Percentiles rank a stretch among this genome's conserved stretches.
These are phyloP conservation scores for Numida meleagris DNA, from an alignment of 2,113 vertebrate genomes.

Conservation along the genomic window DNA sequence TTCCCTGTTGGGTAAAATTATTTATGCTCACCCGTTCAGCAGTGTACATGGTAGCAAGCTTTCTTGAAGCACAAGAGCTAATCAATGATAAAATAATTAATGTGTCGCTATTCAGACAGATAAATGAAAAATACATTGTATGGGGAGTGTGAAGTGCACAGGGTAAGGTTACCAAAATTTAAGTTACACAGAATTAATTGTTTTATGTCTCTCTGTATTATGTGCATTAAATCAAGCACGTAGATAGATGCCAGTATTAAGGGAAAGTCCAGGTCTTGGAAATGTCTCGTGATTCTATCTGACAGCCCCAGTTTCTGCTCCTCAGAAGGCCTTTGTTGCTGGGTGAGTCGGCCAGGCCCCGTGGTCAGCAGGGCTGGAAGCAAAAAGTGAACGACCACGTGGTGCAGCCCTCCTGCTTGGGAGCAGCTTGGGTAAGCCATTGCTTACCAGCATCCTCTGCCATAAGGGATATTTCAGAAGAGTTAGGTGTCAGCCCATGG, in stretches of 20 bases:
- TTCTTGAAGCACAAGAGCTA: constrained; percentile 17
- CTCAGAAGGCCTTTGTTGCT: neutral
- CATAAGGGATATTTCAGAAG: neutral
- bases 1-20: constrained; percentile 13
- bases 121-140: neutral
- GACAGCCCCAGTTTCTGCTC: neutral
- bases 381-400: accelerated
- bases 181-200: neutral
- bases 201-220: no score
- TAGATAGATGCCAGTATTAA: neutral
- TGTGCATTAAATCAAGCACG: no score
- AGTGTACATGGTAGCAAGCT: neutral
- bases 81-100: neutral
- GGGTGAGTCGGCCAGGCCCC: neutral
- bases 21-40: neutral
- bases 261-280: neutral
- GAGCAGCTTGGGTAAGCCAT: neutral
- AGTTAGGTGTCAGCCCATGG: neutral
- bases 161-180: neutral
- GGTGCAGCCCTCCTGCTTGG: neutral
- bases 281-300: neutral
- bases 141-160: neutral
- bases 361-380: neutral
- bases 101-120: neutral
- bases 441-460: neutral